Conservation (phyloP, 2,113 vertebrate genomes). For the Sisor rabdophorus region DNA sequence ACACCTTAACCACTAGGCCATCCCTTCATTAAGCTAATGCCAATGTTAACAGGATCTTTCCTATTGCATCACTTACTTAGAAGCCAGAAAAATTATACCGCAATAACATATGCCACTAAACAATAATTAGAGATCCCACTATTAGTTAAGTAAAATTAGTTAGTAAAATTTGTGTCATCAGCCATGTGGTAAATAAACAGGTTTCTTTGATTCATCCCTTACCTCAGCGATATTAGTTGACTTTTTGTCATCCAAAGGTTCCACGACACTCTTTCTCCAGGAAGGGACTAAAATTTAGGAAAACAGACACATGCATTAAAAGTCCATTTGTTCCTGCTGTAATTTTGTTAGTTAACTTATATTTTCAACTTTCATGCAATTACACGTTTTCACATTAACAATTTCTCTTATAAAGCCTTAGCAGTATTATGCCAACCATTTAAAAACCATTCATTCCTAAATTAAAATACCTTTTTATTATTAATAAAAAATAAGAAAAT, state of each 20-base stretch:
- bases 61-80: too few species aligned
- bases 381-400: not conserved
- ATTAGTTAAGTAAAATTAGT: not conserved
- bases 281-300: constrained; percentile 73
- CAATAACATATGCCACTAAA: not conserved
- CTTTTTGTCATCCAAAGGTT: constrained; percentile 77
- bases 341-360: not conserved
- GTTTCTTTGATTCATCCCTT: constrained; percentile 30
- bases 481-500: not conserved
- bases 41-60: not conserved
- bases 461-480: not conserved
- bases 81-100: not conserved
- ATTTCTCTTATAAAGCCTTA: too few species aligned
- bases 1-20: too few species aligned
- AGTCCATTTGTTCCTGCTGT: not conserved
- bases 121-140: not conserved
- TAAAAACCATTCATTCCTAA: not conserved
- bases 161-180: not conserved
- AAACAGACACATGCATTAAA: not conserved
- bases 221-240: constrained; percentile 79
- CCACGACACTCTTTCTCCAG: constrained; percentile 81
- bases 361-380: too few species aligned
- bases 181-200: not conserved
- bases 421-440: not conserved
- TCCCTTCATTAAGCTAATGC: not conserved